phyloP scores from a whole-genome alignment of 2,888 invertebrate genomes.

The Lasioglossum oenotherae region DNA sequence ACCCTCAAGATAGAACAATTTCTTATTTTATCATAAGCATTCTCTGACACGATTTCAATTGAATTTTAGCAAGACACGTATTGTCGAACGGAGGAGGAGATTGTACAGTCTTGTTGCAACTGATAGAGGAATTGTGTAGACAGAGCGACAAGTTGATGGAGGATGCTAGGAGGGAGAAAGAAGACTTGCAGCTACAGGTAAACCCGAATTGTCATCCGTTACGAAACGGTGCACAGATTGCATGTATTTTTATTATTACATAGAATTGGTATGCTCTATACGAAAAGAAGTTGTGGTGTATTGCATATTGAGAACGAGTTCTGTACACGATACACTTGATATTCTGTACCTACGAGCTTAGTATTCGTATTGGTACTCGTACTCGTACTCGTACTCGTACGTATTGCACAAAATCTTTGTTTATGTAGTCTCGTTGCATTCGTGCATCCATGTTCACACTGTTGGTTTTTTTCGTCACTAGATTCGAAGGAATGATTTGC shows the following conservation, averaged over 20 bases:
- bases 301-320: conserved; percentile 65
- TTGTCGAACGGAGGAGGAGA: conserved; percentile 84
- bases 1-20: neutral
- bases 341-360: conserved; percentile 54
- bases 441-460: conserved; percentile 3
- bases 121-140: conserved; percentile 88
- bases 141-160: conserved; percentile 88
- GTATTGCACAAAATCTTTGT: conserved; percentile 32
- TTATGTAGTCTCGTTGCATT: conserved; percentile 4
- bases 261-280: conserved; percentile 67
- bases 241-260: conserved; percentile 66
- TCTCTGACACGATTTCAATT: neutral
- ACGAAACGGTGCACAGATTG: conserved; percentile 46
- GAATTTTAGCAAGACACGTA: conserved; percentile 82
- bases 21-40: neutral
- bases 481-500: neutral
- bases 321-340: conserved; percentile 54
- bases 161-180: conserved; percentile 88
- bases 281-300: conserved; percentile 66
- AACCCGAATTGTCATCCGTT: conserved; percentile 61
- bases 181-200: conserved; percentile 92
- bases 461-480: neutral
- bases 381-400: neutral
- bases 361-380: conserved; percentile 11
- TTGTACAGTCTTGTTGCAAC: conserved; percentile 84